A percentile compares a stretch with the other conserved stretches of the same genome.
These are phyloP conservation scores for Peromyscus nudipes DNA, from an alignment of 2,797 vertebrate species.

Conservation along the genomic window DNA sequence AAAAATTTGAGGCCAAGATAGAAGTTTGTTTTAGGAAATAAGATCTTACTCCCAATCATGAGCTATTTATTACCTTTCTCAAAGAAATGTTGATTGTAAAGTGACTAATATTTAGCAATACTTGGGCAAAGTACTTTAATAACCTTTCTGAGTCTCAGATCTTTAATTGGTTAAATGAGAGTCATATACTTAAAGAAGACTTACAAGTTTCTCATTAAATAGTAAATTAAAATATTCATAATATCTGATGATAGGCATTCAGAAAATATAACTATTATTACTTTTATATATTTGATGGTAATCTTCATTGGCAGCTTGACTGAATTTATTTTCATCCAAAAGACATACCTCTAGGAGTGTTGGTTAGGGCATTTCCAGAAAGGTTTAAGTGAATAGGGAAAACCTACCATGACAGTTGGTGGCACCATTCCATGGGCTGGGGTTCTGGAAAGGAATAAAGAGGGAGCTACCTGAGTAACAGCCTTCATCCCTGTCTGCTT, in stretches of 20 bases:
- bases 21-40: slow-evolving; percentile 61
- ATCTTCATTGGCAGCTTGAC: neutral
- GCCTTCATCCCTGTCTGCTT: neutral
- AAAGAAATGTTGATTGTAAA: slow-evolving; percentile 48
- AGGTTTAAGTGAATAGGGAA: neutral
- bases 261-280: slow-evolving; percentile 26
- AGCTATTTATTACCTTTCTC: slow-evolving; percentile 1
- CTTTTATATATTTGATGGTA: neutral
- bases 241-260: slow-evolving; percentile 11
- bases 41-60: neutral
- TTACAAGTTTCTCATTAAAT: slow-evolving; percentile 12
- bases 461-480: neutral
- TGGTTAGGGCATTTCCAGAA: neutral
- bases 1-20: neutral
- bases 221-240: slow-evolving; percentile 36
- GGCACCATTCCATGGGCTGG: neutral
- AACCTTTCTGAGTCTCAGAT: slow-evolving; percentile 2
- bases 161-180: slow-evolving; percentile 27
- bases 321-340: neutral
- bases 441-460: neutral
- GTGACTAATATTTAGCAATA: neutral
- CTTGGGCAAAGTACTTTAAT: slow-evolving; percentile 11
- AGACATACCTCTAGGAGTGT: neutral
- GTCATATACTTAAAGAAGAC: neutral
- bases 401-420: neutral